Conservation (phyloP, 1,140 invertebrate species). For the Hyposmocoma kahamanoa region DNA sequence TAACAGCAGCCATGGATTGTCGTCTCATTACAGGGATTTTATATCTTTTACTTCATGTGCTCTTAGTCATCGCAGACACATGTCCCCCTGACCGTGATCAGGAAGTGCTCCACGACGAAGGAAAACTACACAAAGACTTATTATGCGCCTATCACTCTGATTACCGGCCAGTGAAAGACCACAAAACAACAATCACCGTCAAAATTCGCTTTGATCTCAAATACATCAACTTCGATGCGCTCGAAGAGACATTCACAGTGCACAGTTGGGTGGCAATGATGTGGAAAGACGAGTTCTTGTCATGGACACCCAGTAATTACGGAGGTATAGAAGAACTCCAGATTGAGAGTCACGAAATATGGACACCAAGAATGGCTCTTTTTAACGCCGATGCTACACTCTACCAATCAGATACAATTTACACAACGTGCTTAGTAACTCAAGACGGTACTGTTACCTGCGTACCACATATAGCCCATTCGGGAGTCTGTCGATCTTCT, state of each 20-base stretch:
- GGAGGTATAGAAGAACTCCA: slow-evolving; percentile 47
- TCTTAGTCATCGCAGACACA: too few relatives aligned
- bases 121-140: slow-evolving; percentile 43
- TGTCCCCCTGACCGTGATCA: slow-evolving; percentile 22
- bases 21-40: too few relatives aligned
- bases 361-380: slow-evolving; percentile 50
- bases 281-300: slow-evolving; percentile 57
- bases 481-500: slow-evolving; percentile 65
- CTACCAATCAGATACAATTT: slow-evolving; percentile 44
- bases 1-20: too few relatives aligned
- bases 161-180: slow-evolving; percentile 50
- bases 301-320: slow-evolving; percentile 50
- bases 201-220: slow-evolving; percentile 54
- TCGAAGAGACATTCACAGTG: slow-evolving; percentile 55
- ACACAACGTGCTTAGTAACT: slow-evolving; percentile 55
- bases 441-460: slow-evolving; percentile 62
- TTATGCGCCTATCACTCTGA: slow-evolving; percentile 38
- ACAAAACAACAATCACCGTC: slow-evolving; percentile 39
- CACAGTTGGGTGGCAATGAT: slow-evolving; percentile 56
- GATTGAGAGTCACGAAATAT: slow-evolving; percentile 51
- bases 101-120: slow-evolving; percentile 38
- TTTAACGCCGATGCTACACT: slow-evolving; percentile 50
- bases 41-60: too few relatives aligned
- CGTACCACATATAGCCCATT: slow-evolving; percentile 63
- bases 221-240: slow-evolving; percentile 51